A percentile compares a stretch with the other conserved stretches of the same genome.
phyloP scores from a whole-genome alignment of 2,113 vertebrate genomes.

The Gymnogyps californianus region DNA sequence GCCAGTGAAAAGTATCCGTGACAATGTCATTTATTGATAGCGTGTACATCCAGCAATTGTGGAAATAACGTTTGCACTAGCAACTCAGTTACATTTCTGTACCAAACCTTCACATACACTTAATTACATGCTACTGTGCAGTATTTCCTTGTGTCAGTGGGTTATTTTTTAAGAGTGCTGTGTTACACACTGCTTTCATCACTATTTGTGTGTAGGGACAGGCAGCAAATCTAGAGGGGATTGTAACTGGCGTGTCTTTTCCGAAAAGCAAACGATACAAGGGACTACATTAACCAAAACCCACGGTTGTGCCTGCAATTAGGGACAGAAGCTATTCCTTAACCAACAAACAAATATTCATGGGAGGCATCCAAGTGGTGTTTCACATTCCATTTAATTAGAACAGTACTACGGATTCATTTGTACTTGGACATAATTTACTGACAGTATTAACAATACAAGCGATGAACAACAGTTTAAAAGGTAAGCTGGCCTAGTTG shows the following conservation, averaged over 20 bases:
- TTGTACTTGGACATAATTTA: slow-evolving; percentile 62
- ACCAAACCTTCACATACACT: not conserved
- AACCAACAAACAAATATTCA: not conserved
- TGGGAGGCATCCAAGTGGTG: not conserved
- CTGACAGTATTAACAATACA: slow-evolving; percentile 11
- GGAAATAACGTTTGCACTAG: not conserved
- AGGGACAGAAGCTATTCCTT: not conserved
- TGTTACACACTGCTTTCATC: not conserved
- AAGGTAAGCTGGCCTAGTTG: slow-evolving; percentile 30
- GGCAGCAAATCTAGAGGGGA: not conserved
- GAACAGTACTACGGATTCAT: slow-evolving; percentile 50
- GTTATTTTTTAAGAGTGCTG: not conserved
- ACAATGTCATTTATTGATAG: not conserved
- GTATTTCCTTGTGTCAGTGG: not conserved
- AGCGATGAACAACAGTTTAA: slow-evolving; percentile 13
- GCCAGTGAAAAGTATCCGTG: not conserved
- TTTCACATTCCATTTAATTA: slow-evolving; percentile 72
- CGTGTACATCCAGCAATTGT: rapidly evolving
- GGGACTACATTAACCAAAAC: not conserved
- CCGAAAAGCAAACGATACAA: not conserved
- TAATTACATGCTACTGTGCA: not conserved
- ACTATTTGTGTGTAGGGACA: not conserved
- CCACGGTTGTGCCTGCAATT: not conserved
- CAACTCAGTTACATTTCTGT: not conserved
- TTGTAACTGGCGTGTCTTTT: rapidly evolving